Conservation (phyloP, 2,113 vertebrate genomes). For the Pavo muticus region DNA sequence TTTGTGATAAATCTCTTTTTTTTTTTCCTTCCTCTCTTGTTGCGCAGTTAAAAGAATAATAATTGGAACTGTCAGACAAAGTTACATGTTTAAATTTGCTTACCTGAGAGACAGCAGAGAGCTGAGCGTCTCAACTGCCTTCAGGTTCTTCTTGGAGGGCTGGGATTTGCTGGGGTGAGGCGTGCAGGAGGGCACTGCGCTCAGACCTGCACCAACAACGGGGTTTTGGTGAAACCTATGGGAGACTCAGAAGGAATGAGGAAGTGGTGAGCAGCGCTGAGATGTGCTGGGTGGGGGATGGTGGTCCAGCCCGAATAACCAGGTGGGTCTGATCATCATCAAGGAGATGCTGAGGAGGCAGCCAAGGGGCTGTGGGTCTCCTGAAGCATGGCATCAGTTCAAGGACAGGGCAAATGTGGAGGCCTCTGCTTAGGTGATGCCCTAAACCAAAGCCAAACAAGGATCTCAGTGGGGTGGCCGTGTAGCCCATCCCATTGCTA, state of each 20-base stretch:
- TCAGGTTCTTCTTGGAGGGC: not conserved
- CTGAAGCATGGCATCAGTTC: not conserved
- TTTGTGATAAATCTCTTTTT: constrained; percentile 5
- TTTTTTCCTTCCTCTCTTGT: not conserved
- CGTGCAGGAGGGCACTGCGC: not conserved
- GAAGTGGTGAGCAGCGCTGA: fast-evolving
- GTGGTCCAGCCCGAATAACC: fast-evolving
- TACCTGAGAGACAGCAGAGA: not conserved
- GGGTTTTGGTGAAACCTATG: not conserved
- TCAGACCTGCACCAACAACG: fast-evolving
- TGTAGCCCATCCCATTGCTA: not conserved
- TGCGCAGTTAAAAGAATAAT: not conserved
- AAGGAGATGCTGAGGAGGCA: not conserved
- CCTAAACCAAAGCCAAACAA: not conserved
- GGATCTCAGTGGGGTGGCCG: not conserved
- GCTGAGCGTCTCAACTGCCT: not conserved
- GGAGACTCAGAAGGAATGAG: not conserved
- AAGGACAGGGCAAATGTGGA: not conserved
- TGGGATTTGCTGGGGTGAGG: not conserved
- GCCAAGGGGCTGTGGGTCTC: not conserved
- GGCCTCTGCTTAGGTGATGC: not conserved
- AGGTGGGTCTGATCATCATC: not conserved
- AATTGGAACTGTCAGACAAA: constrained; percentile 20
- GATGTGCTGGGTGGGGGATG: fast-evolving
- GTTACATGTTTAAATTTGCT: not conserved